Base-by-base conservation (phyloP, 2,113 vertebrate species). In the Mustela lutreola region DNA sequence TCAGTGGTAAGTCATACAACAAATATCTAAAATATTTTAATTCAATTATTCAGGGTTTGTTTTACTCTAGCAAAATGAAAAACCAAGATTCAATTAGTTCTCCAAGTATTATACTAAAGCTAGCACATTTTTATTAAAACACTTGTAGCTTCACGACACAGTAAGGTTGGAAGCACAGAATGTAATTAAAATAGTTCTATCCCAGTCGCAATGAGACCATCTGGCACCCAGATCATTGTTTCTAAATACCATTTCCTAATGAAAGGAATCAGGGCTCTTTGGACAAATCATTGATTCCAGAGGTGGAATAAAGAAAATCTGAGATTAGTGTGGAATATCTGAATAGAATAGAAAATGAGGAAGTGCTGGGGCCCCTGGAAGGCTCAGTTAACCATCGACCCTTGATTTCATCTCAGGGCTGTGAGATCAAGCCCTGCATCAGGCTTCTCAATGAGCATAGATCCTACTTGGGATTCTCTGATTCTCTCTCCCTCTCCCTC, bases 111-210 rank as follows among this genome's bases (percentile, higher is more conserved):
- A 90, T 9, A 62, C 42, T 79, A 22, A 8, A 79, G 26, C 62
- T 71, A 63, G 42, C 45, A 62, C 11, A 50, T 45, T 90, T 78
- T 94, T 67, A 71, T 96, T 36, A 62, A 79, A 93, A 84, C 19
- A 42, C 19, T 60, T 79, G 26, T 11, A 96, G 42, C 28, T 79
- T 11, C 62, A 86, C 26, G 45, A 65, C 82, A 78, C 10, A 24
- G n/a, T 56, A 78, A 90, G 62, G 42, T 53, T 85, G 83, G 28
- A 94, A 94, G 60, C 62, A 90, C 39, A 50, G 79, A 90, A 63
- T 89, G 15, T 78, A 78, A 45, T 93, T 78, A 93, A 85, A 21
- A 86, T 67, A 21, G 39, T 31, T 83, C 7, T 65, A 28, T 84
- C 48, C 73, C 39, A 58, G 53, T 53, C 84, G 4, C 70, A 90